These are phyloP conservation scores for Hypselothyrea guttata DNA, from an alignment of 2,888 invertebrate species.

Conservation along the genomic window DNA sequence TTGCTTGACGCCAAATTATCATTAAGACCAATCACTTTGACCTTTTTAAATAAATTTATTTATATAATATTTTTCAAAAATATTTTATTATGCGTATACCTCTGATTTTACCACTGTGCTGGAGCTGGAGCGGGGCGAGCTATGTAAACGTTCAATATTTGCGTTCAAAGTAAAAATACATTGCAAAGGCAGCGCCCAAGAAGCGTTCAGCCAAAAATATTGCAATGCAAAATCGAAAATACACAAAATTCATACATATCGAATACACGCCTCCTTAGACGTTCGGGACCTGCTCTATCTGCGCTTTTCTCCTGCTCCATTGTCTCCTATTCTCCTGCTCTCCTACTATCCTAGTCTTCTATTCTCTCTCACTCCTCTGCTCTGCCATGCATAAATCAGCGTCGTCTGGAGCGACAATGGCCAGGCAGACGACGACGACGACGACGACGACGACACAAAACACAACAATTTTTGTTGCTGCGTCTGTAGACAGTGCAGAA, in stretches of 20 bases:
- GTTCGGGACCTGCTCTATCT: too few species aligned
- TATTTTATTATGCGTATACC: too few species aligned
- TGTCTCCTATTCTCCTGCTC: conserved; percentile 4
- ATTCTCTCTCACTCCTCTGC: conserved; percentile 2
- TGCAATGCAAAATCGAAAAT: conserved; percentile 72
- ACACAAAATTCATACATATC: conserved; percentile 44
- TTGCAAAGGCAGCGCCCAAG: conserved; percentile 38
- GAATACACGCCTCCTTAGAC: conserved; percentile 14
- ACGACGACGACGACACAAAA: conserved; percentile 66
- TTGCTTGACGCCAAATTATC: too few species aligned
- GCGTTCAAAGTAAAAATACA: conserved; percentile 57
- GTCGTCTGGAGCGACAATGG: conserved; percentile 68
- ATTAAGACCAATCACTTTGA: too few species aligned
- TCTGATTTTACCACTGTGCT: too few species aligned
- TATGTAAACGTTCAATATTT: conserved; percentile 73
- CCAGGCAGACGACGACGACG: conserved; percentile 58
- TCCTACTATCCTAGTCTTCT: too few species aligned
- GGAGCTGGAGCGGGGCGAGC: neutral
- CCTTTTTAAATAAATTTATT: too few species aligned
- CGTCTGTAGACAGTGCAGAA: conserved; percentile 25
- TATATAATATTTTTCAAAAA: too few species aligned
- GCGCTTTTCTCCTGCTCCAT: neutral
- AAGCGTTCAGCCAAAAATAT: conserved; percentile 73
- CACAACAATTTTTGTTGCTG: conserved; percentile 61
- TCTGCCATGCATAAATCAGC: conserved; percentile 69